Evolutionary conservation across 2,113 vertebrate species (phyloP), one percentile per base, ranked within the genome.

Genomic region (Arothron firmamentum): DNA sequence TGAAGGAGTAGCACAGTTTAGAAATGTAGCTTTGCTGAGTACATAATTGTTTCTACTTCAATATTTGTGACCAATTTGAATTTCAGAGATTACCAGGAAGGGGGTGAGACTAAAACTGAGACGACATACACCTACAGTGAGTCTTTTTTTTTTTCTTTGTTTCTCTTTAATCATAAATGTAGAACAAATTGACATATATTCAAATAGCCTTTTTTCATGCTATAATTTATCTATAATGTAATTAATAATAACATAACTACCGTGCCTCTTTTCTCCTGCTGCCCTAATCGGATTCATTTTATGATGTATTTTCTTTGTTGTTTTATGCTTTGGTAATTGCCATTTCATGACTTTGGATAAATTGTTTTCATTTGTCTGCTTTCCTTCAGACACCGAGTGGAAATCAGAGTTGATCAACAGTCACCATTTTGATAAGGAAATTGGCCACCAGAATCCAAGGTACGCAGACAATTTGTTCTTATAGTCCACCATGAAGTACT

Each of bases 361-460:
- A 54, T 10, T 42, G 11, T 52, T 52, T 20, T 9, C 14, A 25
- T 57, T 4, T 54, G 4, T 23, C 43, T 67, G 2, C 0, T 47
- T 74, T 56, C 49, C 21, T 54, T 48, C 74, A 99, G 97, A 95
- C 80, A 94, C 95, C 0, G 97, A 98, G 63, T 99, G 97, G 97
- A 94, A 90, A 65, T 89, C 94, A 0, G 95, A 99, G 69, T 62
- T 98, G 42, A 66, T 99, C 79, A 98, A 90, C 88, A 98, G 97
- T 85, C 92, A 87, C 25, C 88, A 96, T 62, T 98, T 98, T 61
- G 95, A 98, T 77, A 83, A 92, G 77, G 96, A 99, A 89, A 95
- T 99, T 55, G 95, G 95, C 31, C 97, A 99, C 75, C 93, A 93
- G 75, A 99, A 98, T 75, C 97, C 97, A 0, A 98, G 95, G 97